phyloP scores from a whole-genome alignment of 2,113 vertebrate species.

The Baryphthengus martii region DNA sequence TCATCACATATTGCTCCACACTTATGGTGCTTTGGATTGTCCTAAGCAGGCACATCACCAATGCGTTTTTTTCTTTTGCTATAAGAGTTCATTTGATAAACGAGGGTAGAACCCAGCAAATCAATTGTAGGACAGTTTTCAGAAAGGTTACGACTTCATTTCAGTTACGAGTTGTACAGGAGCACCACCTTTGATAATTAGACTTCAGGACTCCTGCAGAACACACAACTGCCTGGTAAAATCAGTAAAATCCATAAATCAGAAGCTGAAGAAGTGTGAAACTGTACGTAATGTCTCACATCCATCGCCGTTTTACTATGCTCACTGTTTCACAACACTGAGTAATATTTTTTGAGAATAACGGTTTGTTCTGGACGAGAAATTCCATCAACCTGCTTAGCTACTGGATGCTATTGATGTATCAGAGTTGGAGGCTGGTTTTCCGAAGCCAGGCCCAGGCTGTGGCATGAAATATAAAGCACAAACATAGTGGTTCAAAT shows the following conservation, averaged over 20 bases:
- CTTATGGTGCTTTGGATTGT: background rate
- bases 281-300: background rate
- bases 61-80: background rate
- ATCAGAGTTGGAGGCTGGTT: background rate
- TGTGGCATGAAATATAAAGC: background rate
- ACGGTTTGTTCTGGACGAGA: background rate
- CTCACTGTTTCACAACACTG: background rate
- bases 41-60: background rate
- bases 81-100: background rate
- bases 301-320: background rate
- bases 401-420: background rate
- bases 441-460: background rate
- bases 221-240: accelerated
- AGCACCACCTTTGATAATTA: background rate
- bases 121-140: background rate
- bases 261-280: background rate
- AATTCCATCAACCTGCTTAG: background rate
- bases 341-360: background rate
- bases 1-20: background rate
- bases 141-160: background rate
- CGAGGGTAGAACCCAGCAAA: background rate
- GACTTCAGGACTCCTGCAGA: background rate
- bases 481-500: background rate
- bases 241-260: background rate
- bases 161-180: background rate